These are phyloP conservation scores for Pseudobourletiella spinata DNA, from an alignment of 1,140 invertebrate genomes.

Conservation along the genomic window DNA sequence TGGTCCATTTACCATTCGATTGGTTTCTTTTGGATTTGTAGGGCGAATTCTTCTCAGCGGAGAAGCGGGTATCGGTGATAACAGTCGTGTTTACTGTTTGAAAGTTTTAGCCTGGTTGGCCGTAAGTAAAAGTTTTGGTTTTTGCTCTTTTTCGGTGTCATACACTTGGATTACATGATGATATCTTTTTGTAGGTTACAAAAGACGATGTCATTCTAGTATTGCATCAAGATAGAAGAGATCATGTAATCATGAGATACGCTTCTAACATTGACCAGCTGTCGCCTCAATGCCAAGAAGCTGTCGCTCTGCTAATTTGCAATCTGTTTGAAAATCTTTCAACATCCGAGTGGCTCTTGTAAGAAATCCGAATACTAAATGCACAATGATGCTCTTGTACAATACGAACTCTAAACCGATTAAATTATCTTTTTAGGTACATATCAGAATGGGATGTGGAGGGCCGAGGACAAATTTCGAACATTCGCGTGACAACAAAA, in stretches of 20 bases:
- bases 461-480: constrained; percentile 57
- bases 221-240: constrained; percentile 77
- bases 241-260: constrained; percentile 83
- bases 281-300: constrained; percentile 40
- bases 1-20: background rate
- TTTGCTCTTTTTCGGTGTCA: background rate
- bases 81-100: constrained; percentile 30
- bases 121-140: constrained; percentile 10
- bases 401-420: background rate
- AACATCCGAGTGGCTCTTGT: constrained; percentile 79
- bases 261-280: constrained; percentile 71
- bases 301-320: constrained; percentile 46
- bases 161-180: background rate
- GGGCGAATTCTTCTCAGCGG: constrained; percentile 26
- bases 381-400: background rate
- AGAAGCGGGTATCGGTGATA: constrained; percentile 30
- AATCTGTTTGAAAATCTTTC: constrained; percentile 84
- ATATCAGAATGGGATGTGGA: constrained; percentile 80
- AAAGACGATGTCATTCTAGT: constrained; percentile 84
- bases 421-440: constrained; percentile 50
- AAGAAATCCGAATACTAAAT: constrained; percentile 12
- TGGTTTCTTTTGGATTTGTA: constrained; percentile 10
- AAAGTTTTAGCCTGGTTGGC: constrained; percentile 35
- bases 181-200: constrained; percentile 21
- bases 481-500: constrained; percentile 82